Percentiles rank a stretch among this genome's conserved stretches.
Conservation (phyloP, 2,113 vertebrate species). For the Benitochromis conjunctus region DNA sequence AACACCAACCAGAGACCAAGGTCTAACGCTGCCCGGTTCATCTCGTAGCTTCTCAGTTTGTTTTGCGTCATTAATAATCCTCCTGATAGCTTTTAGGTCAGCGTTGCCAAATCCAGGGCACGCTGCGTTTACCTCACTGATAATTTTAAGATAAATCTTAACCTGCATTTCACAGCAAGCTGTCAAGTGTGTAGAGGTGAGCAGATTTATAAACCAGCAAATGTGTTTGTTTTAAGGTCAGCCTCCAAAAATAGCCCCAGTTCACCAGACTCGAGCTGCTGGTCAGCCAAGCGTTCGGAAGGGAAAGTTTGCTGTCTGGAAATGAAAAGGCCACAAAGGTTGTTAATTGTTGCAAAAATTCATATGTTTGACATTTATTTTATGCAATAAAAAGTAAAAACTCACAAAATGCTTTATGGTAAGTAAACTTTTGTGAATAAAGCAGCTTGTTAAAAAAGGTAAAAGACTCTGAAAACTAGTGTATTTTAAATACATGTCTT, state of each 20-base stretch:
- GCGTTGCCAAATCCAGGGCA: not conserved
- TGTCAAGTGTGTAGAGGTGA: not conserved
- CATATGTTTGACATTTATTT: accelerated
- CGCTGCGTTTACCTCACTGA: not conserved
- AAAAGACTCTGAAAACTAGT: not conserved
- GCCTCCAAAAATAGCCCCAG: not conserved
- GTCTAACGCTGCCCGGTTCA: not conserved
- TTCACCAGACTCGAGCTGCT: not conserved
- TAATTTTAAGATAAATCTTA: constrained; percentile 22
- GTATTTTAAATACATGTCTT: not conserved
- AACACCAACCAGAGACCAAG: not conserved
- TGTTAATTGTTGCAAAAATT: not conserved
- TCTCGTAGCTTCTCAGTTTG: not conserved
- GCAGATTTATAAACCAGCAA: not conserved
- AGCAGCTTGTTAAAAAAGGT: no score
- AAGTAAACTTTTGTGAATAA: no score
- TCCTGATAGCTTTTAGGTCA: constrained; percentile 3
- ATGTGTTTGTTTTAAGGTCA: constrained; percentile 15
- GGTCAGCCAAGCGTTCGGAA: not conserved
- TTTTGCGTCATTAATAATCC: constrained; percentile 27
- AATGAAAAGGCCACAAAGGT: not conserved
- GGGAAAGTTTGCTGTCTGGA: not conserved
- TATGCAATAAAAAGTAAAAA: accelerated
- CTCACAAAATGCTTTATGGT: no score
- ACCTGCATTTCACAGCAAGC: not conserved